Base-by-base conservation (phyloP, 2,888 invertebrate genomes). In the Masnerella sp. region DNA sequence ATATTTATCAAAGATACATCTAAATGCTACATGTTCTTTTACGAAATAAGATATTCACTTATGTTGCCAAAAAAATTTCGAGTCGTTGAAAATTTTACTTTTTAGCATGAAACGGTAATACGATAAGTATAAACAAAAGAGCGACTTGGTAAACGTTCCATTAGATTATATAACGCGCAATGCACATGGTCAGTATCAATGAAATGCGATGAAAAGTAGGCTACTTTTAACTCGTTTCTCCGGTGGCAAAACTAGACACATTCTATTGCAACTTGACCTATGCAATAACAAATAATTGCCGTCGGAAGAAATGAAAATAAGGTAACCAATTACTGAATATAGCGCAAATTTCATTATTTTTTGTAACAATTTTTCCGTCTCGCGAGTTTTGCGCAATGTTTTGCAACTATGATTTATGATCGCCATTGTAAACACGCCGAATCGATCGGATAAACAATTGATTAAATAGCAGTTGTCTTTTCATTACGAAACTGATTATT, bases 211-310 rank as follows among this genome's bases (percentile, higher is more conserved):
- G 15, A 45, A 47, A 51, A 36, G 51, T 51, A 36, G 36, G 36
- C 22, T 36, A 14, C 8, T 45, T 38, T 36, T 36, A 52, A 28
- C 52, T 18, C 4, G 51, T 52, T 51, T 52, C 14, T 52, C 5
- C 45, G 2, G 32, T 15, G n/a, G 49, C 8, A n/a, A 22, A 34
- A 64, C 54, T 11, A 47, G 25, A 54, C 11, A 9, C 32, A 34
- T 42, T 62, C 42, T 62, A 11, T n/a, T 38, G 45, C 52, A 36
- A 54, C 36, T 45, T 65, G 64, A 65, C 52, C 64, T 54, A 45
- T 45, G 64, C 45, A 45, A 18, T 52, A 47, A 43, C n/a, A n/a
- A n/a, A 14, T 20, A 30, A 45, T 45, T 28, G 30, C 51, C 30
- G 32, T n/a, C 2, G 42, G 54, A 47, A 36, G 45, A 45, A 65